Conservation (phyloP, 2,113 vertebrate genomes). For the Brachyhypopomus gauderio region DNA sequence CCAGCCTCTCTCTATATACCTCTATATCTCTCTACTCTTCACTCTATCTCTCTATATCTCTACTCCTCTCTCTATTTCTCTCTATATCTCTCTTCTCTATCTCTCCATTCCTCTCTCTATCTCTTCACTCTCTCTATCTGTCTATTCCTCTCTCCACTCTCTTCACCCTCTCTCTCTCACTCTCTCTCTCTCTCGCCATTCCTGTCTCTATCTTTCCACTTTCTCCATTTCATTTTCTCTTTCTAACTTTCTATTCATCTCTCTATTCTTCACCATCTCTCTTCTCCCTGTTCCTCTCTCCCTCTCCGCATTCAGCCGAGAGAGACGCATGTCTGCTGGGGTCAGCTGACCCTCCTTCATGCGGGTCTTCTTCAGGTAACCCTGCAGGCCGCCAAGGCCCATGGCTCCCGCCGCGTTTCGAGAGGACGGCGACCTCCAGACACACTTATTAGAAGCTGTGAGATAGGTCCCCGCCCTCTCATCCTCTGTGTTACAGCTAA, state of each 20-base stretch:
- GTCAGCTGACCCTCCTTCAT: constrained; percentile 54
- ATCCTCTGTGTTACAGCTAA: constrained; percentile 42
- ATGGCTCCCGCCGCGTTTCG: constrained; percentile 46
- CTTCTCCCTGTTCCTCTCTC: not conserved
- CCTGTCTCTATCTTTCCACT: not conserved
- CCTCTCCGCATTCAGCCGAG: constrained; percentile 4
- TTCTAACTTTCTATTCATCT: not conserved
- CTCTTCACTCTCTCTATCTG: not conserved
- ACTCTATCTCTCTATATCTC: not conserved
- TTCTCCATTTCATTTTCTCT: not conserved
- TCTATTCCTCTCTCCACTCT: not conserved
- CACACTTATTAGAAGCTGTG: constrained; percentile 56
- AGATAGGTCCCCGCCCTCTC: constrained; percentile 40
- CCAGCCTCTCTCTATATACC: not conserved
- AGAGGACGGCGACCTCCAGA: constrained; percentile 59
- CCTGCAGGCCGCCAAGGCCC: constrained; percentile 42
- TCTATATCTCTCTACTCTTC: too few species aligned
- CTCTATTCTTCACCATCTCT: constrained; percentile 20
- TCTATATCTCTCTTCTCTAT: not conserved
- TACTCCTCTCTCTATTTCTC: not conserved
- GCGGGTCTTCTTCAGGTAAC: constrained; percentile 37
- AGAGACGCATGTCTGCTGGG: constrained; percentile 47
- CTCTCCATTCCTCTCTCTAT: not conserved
- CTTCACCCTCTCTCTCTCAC: not conserved
- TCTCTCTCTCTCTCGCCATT: not conserved